A percentile compares a stretch with the other conserved stretches of the same genome.
phyloP scores from a whole-genome alignment of 2,797 vertebrate species.

The Rhincodon typus region DNA sequence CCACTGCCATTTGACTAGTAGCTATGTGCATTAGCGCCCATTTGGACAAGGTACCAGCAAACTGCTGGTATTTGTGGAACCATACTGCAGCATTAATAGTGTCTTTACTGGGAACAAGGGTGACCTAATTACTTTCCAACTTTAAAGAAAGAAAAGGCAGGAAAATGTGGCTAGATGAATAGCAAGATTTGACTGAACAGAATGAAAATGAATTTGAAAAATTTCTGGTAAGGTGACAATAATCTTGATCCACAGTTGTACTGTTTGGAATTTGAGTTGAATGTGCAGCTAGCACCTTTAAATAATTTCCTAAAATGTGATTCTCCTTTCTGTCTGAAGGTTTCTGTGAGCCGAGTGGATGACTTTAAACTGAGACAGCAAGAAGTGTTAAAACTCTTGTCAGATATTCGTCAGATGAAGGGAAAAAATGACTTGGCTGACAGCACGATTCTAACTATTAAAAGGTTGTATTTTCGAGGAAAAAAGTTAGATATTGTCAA shows the following conservation, averaged over 20 bases:
- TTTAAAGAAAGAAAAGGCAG: neutral
- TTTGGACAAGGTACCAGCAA: neutral
- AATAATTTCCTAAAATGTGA: neutral
- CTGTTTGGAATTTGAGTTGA: neutral
- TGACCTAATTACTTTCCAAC: too few relatives aligned
- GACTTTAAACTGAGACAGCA: constrained; percentile 40
- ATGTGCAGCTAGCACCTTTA: neutral
- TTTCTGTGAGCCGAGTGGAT: constrained; percentile 42
- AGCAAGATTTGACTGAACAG: neutral
- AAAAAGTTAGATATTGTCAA: neutral
- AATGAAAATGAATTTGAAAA: neutral
- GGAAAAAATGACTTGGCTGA: constrained; percentile 43
- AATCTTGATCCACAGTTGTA: neutral
- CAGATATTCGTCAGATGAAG: constrained; percentile 43
- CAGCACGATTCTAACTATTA: constrained; percentile 43
- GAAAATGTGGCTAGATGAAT: too few relatives aligned
- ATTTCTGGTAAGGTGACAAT: neutral
- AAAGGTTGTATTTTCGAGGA: constrained; percentile 40
- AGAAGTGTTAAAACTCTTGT: constrained; percentile 42
- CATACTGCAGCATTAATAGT: too few relatives aligned
- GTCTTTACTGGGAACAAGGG: neutral
- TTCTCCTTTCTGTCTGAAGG: constrained; percentile 33
- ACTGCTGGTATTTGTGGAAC: neutral
- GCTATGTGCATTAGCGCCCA: neutral
- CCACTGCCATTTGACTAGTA: neutral